These are phyloP conservation scores for Schizotus pectinicornis DNA, from an alignment of 2,888 invertebrate genomes.

Conservation along the genomic window DNA sequence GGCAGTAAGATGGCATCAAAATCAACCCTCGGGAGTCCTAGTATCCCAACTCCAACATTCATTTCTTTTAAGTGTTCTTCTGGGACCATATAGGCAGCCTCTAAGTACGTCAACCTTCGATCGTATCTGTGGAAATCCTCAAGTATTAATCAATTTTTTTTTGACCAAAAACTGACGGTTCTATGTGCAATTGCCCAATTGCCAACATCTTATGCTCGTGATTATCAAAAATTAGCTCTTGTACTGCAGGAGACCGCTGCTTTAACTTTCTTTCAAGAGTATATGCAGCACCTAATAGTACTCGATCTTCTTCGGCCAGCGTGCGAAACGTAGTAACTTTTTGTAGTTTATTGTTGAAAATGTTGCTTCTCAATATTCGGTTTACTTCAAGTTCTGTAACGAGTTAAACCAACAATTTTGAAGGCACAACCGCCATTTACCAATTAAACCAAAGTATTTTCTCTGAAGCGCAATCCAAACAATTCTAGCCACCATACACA, in stretches of 20 bases:
- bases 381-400: conserved; percentile 66
- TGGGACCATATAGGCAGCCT: conserved; percentile 62
- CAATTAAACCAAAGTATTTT: conserved; percentile 66
- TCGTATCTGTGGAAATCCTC: conserved; percentile 44
- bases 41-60: conserved; percentile 64
- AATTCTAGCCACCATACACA: conserved; percentile 66
- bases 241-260: conserved; percentile 65
- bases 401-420: conserved; percentile 12
- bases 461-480: conserved; percentile 70
- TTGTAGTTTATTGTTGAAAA: conserved; percentile 66
- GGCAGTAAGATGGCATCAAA: conserved; percentile 65
- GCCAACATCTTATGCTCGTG: conserved; percentile 67
- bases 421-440: conserved; percentile 51
- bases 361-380: conserved; percentile 66
- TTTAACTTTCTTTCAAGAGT: conserved; percentile 64
- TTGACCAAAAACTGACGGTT: conserved; percentile 41
- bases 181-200: conserved; percentile 58
- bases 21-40: conserved; percentile 63
- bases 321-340: conserved; percentile 54
- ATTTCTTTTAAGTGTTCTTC: conserved; percentile 62
- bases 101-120: conserved; percentile 61
- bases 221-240: conserved; percentile 65
- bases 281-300: conserved; percentile 63
- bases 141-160: not conserved
- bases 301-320: conserved; percentile 57